Evolutionary conservation across 2,888 invertebrate genomes (phyloP).

Genomic region (Papilio elwesi): DNA sequence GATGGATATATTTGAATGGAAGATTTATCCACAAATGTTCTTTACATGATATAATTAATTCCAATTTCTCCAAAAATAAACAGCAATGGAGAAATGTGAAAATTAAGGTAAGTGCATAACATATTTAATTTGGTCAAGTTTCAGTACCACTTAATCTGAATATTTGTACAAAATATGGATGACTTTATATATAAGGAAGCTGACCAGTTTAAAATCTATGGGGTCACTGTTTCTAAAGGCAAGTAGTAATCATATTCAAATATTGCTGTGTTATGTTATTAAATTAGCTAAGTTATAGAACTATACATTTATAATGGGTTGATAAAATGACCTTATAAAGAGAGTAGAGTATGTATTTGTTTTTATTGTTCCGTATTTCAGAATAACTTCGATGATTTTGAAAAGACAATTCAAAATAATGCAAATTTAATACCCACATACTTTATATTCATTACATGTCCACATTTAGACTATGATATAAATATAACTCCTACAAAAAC

Average conservation of each 20-base stretch:
- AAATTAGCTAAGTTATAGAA: no score
- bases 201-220: no score
- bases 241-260: no score
- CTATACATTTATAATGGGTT: no score
- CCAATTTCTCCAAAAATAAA: slow-evolving; percentile 51
- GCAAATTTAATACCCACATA: slow-evolving; percentile 66
- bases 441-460: slow-evolving; percentile 83
- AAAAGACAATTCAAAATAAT: slow-evolving; percentile 47
- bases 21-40: slow-evolving; percentile 80
- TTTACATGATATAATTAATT: slow-evolving; percentile 62
- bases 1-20: slow-evolving; percentile 88
- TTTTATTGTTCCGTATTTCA: slow-evolving; percentile 2
- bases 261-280: no score
- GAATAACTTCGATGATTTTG: slow-evolving; percentile 37
- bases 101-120: slow-evolving; percentile 7
- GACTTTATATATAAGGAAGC: no score
- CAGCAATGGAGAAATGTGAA: slow-evolving; percentile 2
- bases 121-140: no score
- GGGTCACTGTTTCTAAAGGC: no score
- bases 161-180: no score
- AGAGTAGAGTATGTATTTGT: no score
- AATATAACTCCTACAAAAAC: slow-evolving; percentile 75
- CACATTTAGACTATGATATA: slow-evolving; percentile 81
- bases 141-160: no score
- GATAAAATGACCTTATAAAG: no score